Evolutionary conservation across 2,888 invertebrate genomes (phyloP).

Genomic region (Aleiodes alternator): DNA sequence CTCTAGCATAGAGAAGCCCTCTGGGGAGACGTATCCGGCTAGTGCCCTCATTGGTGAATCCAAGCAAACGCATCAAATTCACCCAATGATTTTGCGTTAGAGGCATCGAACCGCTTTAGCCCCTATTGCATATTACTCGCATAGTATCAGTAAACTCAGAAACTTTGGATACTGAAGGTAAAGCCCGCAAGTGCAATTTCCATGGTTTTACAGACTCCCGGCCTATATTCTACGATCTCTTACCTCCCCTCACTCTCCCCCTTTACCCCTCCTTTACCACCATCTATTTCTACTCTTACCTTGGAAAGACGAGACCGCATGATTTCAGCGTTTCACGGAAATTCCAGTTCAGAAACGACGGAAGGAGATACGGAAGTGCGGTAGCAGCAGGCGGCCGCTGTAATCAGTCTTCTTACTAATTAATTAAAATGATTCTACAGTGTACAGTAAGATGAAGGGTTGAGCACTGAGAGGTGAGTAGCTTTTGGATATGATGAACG

Average conservation of each 20-base stretch:
- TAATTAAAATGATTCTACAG: slow-evolving; percentile 63
- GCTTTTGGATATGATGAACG: slow-evolving; percentile 18
- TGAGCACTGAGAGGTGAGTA: slow-evolving; percentile 27
- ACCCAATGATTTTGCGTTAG: not conserved
- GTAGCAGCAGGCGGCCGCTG: slow-evolving; percentile 52
- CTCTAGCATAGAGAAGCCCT: slow-evolving; percentile 7
- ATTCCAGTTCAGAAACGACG: slow-evolving; percentile 27
- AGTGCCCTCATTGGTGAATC: not conserved
- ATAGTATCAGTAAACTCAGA: slow-evolving; percentile 20
- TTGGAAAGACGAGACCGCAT: slow-evolving; percentile 35
- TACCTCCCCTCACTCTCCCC: too few relatives aligned
- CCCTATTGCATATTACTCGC: not conserved
- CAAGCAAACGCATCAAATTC: slow-evolving; percentile 22
- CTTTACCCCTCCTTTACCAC: not conserved
- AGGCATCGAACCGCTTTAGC: not conserved
- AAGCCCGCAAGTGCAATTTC: slow-evolving; percentile 44
- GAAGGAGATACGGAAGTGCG: slow-evolving; percentile 25
- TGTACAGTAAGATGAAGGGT: slow-evolving; percentile 34
- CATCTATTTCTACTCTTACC: slow-evolving; percentile 8
- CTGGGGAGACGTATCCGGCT: slow-evolving; percentile 1
- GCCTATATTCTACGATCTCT: not conserved
- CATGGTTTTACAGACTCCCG: slow-evolving; percentile 32
- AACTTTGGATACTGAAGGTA: not conserved
- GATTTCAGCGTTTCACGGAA: slow-evolving; percentile 41
- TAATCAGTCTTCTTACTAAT: slow-evolving; percentile 67